phyloP scores from a whole-genome alignment of 2,888 invertebrate genomes.

The Atrina japonica region DNA sequence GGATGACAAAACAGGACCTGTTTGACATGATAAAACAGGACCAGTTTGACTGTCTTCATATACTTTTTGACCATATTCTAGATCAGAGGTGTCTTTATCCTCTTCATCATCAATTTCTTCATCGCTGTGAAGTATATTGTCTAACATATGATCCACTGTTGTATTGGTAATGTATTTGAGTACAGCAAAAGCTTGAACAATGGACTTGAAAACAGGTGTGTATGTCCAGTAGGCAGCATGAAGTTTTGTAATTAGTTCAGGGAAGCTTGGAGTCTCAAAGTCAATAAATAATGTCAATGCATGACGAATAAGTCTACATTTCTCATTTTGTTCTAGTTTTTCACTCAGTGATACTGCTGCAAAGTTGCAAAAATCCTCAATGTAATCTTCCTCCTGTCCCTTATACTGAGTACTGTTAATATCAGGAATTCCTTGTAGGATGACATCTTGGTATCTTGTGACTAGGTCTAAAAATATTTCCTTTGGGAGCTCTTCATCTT shows the following conservation, averaged over 20 bases:
- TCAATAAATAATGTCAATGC: neutral
- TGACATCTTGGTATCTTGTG: conserved; percentile 36
- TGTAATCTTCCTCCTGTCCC: conserved; percentile 35
- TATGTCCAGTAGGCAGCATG: conserved; percentile 42
- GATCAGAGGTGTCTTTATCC: neutral
- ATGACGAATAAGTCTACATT: too few relatives aligned
- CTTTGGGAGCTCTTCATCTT: conserved; percentile 45
- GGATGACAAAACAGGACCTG: neutral
- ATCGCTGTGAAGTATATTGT: neutral
- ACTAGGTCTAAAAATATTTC: conserved; percentile 42
- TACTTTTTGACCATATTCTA: neutral
- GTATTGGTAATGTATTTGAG: conserved; percentile 8
- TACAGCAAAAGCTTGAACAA: conserved; percentile 26
- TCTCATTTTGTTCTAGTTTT: neutral
- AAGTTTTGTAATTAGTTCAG: conserved; percentile 19
- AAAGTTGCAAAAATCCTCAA: conserved; percentile 44
- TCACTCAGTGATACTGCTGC: conserved; percentile 8
- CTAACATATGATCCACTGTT: neutral
- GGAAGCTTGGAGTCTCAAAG: neutral
- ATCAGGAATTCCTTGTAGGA: conserved; percentile 31
- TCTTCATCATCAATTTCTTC: neutral
- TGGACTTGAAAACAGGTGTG: conserved; percentile 9
- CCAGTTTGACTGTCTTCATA: neutral
- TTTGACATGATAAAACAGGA: too few relatives aligned
- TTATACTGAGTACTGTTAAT: conserved; percentile 20